Evolutionary conservation across 2,113 vertebrate species (phyloP).

Genomic region (Trachemys scripta): DNA sequence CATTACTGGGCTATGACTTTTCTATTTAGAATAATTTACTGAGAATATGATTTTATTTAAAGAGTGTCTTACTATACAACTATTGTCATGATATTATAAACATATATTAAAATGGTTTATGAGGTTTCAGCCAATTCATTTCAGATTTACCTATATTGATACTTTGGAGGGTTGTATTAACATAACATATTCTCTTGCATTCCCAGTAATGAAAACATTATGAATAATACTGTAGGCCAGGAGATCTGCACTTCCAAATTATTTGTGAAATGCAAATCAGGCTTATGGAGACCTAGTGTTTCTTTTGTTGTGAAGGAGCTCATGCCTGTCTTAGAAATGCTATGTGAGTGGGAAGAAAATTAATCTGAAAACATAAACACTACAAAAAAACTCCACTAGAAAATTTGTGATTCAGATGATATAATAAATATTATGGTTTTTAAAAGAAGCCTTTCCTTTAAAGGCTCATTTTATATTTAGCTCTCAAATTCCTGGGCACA

Average conservation of each 20-base stretch:
- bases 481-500: not conserved
- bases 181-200: slow-evolving; percentile 18
- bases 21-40: slow-evolving; percentile 53
- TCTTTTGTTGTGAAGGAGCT: not conserved
- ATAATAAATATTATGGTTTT: not conserved
- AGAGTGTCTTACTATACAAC: not conserved
- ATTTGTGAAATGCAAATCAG: slow-evolving; percentile 16
- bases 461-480: not conserved
- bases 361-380: slow-evolving; percentile 5
- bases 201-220: slow-evolving; percentile 31
- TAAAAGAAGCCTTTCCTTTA: not conserved
- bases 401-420: not conserved
- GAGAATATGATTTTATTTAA: slow-evolving; percentile 39
- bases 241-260: not conserved
- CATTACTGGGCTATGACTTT: slow-evolving; percentile 34
- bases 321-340: not conserved
- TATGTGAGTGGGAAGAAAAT: not conserved
- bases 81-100: slow-evolving; percentile 9
- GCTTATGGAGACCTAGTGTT: not conserved
- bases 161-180: slow-evolving; percentile 41
- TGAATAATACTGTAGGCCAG: slow-evolving; percentile 1
- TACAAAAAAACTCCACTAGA: not conserved
- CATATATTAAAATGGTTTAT: slow-evolving; percentile 26
- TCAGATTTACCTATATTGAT: slow-evolving; percentile 24
- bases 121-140: slow-evolving; percentile 51